phyloP scores from a whole-genome alignment of 2,797 vertebrate genomes.

The Naso thynnoides region DNA sequence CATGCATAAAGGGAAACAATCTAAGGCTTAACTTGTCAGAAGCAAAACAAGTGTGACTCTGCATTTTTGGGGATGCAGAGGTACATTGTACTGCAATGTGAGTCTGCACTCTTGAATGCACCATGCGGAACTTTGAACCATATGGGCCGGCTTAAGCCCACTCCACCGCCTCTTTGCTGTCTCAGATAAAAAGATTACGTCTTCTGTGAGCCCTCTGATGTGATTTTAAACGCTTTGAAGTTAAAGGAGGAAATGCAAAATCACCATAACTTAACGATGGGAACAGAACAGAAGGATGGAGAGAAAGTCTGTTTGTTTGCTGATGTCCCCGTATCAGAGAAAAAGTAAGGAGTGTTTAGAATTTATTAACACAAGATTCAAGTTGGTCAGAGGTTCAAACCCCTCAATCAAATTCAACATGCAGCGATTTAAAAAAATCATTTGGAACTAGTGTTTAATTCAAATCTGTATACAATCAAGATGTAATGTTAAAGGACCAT shows the following conservation, averaged over 20 bases:
- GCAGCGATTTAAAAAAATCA: not conserved
- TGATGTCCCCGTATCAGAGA: not conserved
- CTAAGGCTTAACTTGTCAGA: not conserved
- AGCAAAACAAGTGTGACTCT: constrained; percentile 13
- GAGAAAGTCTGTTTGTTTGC: not conserved
- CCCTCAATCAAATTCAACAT: not conserved
- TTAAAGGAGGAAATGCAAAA: constrained; percentile 7
- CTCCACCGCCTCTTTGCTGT: constrained; percentile 30
- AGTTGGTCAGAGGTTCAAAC: not conserved
- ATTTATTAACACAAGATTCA: not conserved
- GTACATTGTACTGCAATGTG: constrained; percentile 20
- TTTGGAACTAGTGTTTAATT: not conserved
- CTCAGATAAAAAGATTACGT: constrained; percentile 49
- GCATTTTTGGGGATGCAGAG: constrained; percentile 24
- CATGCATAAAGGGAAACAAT: not conserved
- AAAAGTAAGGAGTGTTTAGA: not conserved
- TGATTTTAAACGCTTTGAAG: constrained; percentile 8
- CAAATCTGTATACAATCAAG: not conserved
- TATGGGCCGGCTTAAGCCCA: constrained; percentile 22
- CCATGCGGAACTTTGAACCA: constrained; percentile 17
- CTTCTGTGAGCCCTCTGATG: constrained; percentile 6
- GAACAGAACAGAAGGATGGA: not conserved
- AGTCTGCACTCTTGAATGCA: constrained; percentile 35
- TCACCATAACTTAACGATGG: constrained; percentile 4
- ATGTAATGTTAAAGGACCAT: not conserved